phyloP scores from a whole-genome alignment of 2,797 vertebrate species.

The Peromyscus aztecus region DNA sequence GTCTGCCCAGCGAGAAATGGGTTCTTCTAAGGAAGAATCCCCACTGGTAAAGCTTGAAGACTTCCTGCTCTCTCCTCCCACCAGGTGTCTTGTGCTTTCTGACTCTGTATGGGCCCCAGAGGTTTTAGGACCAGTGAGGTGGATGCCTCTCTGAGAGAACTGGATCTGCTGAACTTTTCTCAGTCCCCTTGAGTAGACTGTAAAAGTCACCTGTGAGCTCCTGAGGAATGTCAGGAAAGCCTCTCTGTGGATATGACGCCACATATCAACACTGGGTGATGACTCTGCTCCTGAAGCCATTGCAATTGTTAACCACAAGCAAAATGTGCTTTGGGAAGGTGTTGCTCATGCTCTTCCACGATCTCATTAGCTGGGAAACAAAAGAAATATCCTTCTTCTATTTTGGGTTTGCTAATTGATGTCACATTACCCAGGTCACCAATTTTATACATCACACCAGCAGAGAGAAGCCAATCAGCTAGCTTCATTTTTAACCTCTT shows the following conservation, averaged over 20 bases:
- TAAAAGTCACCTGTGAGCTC: constrained; percentile 89
- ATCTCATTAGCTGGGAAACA: constrained; percentile 95
- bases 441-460: constrained; percentile 95
- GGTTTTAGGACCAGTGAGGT: constrained; percentile 68
- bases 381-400: constrained; percentile 95
- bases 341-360: constrained; percentile 94
- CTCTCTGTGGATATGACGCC: constrained; percentile 93
- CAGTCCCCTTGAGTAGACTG: constrained; percentile 93
- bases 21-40: constrained; percentile 54
- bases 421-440: constrained; percentile 97
- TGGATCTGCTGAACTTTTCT: constrained; percentile 92
- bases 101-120: neutral
- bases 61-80: constrained; percentile 90
- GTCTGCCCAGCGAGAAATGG: neutral
- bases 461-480: constrained; percentile 88
- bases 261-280: constrained; percentile 92
- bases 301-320: constrained; percentile 91
- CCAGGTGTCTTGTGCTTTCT: constrained; percentile 86
- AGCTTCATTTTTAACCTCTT: constrained; percentile 93
- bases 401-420: constrained; percentile 91
- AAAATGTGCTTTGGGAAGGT: constrained; percentile 95
- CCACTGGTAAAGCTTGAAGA: constrained; percentile 93
- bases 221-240: constrained; percentile 91
- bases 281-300: constrained; percentile 90
- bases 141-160: constrained; percentile 83